Conservation (phyloP, 1,140 invertebrate species). For the Drosophila pachea region DNA sequence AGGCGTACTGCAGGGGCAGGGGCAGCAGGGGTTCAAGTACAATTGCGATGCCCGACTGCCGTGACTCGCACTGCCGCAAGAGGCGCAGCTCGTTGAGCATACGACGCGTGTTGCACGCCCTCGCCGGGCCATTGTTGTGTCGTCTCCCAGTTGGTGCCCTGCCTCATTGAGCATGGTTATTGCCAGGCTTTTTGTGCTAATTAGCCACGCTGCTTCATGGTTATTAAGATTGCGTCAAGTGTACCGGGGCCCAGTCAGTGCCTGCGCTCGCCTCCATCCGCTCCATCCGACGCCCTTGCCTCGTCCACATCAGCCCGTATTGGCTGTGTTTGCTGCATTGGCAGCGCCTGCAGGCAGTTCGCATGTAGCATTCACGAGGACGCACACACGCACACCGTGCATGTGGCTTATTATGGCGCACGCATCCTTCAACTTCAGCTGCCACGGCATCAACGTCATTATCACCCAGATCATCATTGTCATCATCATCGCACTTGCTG, state of each 20-base stretch:
- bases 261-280: slow-evolving; percentile 29
- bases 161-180: slow-evolving; percentile 78
- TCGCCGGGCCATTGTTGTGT: slow-evolving; percentile 50
- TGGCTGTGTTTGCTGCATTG: slow-evolving; percentile 40
- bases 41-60: slow-evolving; percentile 19
- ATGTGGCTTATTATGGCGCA: slow-evolving; percentile 67
- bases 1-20: neutral
- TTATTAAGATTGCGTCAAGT: slow-evolving; percentile 79
- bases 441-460: slow-evolving; percentile 8
- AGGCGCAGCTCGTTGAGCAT: slow-evolving; percentile 60
- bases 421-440: slow-evolving; percentile 73
- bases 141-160: slow-evolving; percentile 39
- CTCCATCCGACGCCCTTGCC: neutral
- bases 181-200: slow-evolving; percentile 78
- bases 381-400: slow-evolving; percentile 31
- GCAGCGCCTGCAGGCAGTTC: slow-evolving; percentile 57
- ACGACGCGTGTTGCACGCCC: slow-evolving; percentile 73
- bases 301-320: slow-evolving; percentile 28
- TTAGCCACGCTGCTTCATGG: slow-evolving; percentile 78
- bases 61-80: slow-evolving; percentile 1
- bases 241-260: slow-evolving; percentile 46
- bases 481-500: slow-evolving; percentile 20
- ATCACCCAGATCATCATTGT: slow-evolving; percentile 22
- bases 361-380: slow-evolving; percentile 65
- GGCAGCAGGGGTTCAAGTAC: slow-evolving; percentile 26